Evolutionary conservation across 1,140 invertebrate species (phyloP), one percentile per base, ranked within the genome.

Genomic region (Scylla paramamosain): DNA sequence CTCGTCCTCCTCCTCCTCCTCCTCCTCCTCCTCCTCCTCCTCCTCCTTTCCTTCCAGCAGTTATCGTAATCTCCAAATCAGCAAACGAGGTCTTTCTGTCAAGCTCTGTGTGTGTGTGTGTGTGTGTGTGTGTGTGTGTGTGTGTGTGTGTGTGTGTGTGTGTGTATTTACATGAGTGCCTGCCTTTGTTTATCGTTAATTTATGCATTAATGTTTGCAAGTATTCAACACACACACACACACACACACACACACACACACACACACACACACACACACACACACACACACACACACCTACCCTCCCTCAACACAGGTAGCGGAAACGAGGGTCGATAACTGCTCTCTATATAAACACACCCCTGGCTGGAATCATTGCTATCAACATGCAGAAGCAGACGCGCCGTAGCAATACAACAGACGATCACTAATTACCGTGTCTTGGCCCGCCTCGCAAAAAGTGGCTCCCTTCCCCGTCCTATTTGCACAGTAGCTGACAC

Each of bases 151-250:
- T 92, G 28, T 59, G 90, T 92, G 90, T 92, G 90, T 59, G 90
- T 92, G 48, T 92, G 90, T 59, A 59, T 59, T 59, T 59, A 59
- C 12, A 39, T 39, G 39, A 39, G 1, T 39, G 39, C 39, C 39
- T 28, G 28, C 28, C 6, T 29, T 86, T 39, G 10, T 20, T 39
- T 31, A 14, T 31, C n/a, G 20, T 7, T 20, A 20, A 46, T 90
- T 31, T 39, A 46, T 90, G 88, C 46, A 46, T 90, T 31, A 20
- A 46, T 45, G 88, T 90, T n/a, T 90, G 88, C 32, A 46, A 4
- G 88, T 45, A 87, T 32, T 29, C 39, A 86, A 52, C 89, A 91
- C 89, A 91, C 90, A 91, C 48, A 91, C 48, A 91, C 48, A 91
- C 48, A 91, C 48, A 52, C 12, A 91, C 48, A 91, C 45, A 91